Conservation (phyloP, 2,797 vertebrate genomes). For the Tadarida brasiliensis region DNA sequence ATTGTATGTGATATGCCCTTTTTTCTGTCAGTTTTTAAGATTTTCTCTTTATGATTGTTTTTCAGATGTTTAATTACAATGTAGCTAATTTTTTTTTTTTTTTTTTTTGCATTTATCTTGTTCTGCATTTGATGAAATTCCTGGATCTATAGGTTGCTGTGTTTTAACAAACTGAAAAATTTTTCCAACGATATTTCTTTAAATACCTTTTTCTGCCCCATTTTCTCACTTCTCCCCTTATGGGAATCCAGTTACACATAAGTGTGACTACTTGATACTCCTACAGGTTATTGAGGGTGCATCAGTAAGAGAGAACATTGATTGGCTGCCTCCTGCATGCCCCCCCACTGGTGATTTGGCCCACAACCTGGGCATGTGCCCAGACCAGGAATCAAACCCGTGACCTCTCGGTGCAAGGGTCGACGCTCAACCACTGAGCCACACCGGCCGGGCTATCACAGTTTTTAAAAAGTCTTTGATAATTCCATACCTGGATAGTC, state of each 20-base stretch:
- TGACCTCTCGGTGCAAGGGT: too few relatives aligned
- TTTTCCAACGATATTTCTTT: background rate
- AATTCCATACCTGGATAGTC: background rate
- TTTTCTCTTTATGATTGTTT: background rate
- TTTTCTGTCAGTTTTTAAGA: background rate
- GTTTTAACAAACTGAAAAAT: background rate
- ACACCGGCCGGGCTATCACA: too few relatives aligned
- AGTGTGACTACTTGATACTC: background rate
- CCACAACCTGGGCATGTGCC: too few relatives aligned
- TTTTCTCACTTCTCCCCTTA: background rate
- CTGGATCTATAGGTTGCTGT: background rate
- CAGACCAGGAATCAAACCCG: too few relatives aligned
- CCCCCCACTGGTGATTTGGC: too few relatives aligned
- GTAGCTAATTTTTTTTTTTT: background rate
- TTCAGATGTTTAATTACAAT: background rate
- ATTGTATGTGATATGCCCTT: background rate
- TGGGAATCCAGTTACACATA: background rate
- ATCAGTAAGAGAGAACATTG: too few relatives aligned
- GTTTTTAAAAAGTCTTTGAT: background rate
- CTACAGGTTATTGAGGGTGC: too few relatives aligned
- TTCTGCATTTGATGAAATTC: background rate
- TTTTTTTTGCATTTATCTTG: background rate
- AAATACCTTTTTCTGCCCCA: background rate
- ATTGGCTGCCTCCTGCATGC: too few relatives aligned
- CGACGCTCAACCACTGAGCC: too few relatives aligned